phyloP scores from a whole-genome alignment of 2,113 vertebrate species.

The Leucosticte australis region DNA sequence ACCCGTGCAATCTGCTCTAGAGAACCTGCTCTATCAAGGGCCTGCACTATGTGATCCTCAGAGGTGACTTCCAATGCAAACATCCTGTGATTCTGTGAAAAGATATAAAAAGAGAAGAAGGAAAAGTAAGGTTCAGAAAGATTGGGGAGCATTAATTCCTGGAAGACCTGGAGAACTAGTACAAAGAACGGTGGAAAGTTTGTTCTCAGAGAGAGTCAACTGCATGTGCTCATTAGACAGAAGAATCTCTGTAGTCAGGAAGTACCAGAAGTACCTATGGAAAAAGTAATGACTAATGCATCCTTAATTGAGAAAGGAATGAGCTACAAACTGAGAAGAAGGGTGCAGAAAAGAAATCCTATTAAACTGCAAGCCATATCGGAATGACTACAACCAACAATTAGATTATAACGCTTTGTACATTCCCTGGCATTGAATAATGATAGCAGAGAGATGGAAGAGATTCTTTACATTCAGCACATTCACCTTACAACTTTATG shows the following conservation, averaged over 20 bases:
- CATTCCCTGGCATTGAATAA: neutral
- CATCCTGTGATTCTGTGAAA: neutral
- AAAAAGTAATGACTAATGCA: neutral
- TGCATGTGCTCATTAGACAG: neutral
- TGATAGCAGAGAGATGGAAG: neutral
- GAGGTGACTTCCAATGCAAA: neutral
- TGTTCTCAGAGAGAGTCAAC: neutral
- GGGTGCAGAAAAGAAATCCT: neutral
- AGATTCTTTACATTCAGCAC: neutral
- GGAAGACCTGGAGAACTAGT: neutral
- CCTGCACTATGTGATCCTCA: neutral
- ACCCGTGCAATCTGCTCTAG: neutral
- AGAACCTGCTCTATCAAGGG: fast-evolving
- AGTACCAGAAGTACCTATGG: neutral
- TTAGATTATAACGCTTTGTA: neutral
- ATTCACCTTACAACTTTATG: neutral
- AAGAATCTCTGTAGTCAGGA: neutral
- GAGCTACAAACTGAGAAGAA: neutral
- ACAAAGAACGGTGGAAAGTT: neutral
- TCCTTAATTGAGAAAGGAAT: neutral
- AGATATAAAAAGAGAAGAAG: neutral
- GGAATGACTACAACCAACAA: neutral
- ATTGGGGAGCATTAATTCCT: neutral
- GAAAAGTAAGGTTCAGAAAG: neutral
- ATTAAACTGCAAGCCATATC: neutral